A percentile compares a stretch with the other conserved stretches of the same genome.
Evolutionary conservation across 2,797 vertebrate species (phyloP).

Genomic region (Tenualosa thibaudeaui): DNA sequence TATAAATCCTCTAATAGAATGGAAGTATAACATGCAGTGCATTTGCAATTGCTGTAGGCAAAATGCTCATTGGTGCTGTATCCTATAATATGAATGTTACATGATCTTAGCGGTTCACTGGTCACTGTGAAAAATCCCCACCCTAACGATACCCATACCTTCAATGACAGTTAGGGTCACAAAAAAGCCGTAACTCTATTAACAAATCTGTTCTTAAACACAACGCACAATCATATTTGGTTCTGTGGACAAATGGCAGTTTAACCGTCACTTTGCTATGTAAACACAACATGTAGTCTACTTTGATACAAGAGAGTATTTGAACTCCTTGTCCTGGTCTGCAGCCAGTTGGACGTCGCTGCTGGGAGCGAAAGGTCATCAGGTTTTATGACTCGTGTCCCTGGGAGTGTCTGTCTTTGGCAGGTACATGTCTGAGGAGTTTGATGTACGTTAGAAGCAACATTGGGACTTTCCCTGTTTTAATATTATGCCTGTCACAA

Average conservation of each 20-base stretch:
- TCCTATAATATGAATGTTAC: too few species aligned
- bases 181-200: neutral
- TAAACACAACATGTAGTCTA: neutral
- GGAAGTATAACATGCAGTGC: too few species aligned
- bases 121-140: too few species aligned
- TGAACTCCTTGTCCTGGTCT: neutral
- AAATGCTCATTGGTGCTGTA: too few species aligned
- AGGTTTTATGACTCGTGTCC: neutral
- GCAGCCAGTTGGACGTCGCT: neutral
- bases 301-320: neutral
- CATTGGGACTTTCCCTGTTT: neutral
- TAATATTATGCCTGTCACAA: neutral
- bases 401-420: neutral
- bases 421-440: constrained; percentile 3
- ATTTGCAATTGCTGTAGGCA: too few species aligned
- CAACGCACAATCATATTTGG: neutral
- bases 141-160: too few species aligned
- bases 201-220: neutral
- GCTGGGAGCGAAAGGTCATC: neutral
- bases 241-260: neutral
- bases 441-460: neutral
- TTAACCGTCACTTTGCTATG: neutral
- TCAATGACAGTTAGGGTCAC: too few species aligned
- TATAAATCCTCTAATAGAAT: too few species aligned
- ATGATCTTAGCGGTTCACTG: too few species aligned